Evolutionary conservation across 2,888 invertebrate genomes (phyloP), one percentile per base, ranked within the genome.

Genomic region (Pachycephus smyrnensis): DNA sequence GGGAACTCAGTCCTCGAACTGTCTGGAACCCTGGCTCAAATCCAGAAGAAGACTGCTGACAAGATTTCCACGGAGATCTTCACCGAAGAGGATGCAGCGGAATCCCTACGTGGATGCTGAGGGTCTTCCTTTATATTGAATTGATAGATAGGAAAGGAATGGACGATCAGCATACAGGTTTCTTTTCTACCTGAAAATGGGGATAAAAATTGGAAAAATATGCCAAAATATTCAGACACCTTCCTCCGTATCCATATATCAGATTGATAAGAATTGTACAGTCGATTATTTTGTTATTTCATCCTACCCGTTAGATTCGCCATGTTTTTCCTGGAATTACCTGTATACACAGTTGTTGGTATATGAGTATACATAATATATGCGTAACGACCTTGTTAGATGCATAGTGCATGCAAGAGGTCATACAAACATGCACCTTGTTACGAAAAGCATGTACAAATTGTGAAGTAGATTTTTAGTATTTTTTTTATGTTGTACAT

Each of bases 31-130:
- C 78, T 85, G 85, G 82, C 82, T 69, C 71, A 71, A 79, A 31
- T 36, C 83, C 84, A 85, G 78, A 81, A 55, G 2, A 79, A 84
- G 85, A 83, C 80, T 80, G 85, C 85, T 84, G 85, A 85, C 85
- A 82, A 81, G 76, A 81, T 81, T 84, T 85, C 77, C 78, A 55
- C 69, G 73, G 77, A 71, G 32, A 71, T 33, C 12, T 71, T 71
- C 31, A 12, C 6, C 23, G 23, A 23, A 55, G 9, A 55, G 9
- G 55, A 55, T 55, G 55, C 23, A 9, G 23, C 23, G 15, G 55
- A 23, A 55, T 55, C 55, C 23, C 55, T 23, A 9, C 9, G 2
- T 55, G 23, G 9, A 9, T 23, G 2, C 23, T 23, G 9, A 55
- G 55, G 23, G 23, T 55, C 55, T 23, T 23, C 55, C 23, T 23